These are phyloP conservation scores for Diadegma fenestrale DNA, from an alignment of 2,888 invertebrate species.

Conservation along the genomic window DNA sequence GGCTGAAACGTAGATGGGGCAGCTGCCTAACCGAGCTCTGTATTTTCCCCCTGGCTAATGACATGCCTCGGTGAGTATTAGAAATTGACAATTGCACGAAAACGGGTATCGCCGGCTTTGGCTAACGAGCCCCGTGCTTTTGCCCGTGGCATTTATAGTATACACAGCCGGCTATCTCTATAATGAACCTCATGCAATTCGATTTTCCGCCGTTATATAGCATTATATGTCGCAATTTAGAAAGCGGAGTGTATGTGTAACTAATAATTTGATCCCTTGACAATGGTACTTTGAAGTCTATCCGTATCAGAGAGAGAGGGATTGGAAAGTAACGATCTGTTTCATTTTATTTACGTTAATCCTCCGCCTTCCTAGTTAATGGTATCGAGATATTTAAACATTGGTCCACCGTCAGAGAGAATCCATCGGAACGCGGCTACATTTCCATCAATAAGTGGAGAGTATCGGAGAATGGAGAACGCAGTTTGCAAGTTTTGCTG, in stretches of 20 bases:
- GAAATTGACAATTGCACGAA: slow-evolving; percentile 49
- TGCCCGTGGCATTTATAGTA: not conserved
- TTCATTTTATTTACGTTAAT: not conserved
- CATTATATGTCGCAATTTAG: not conserved
- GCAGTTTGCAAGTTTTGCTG: not conserved
- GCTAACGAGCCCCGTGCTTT: slow-evolving; percentile 46
- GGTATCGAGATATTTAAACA: not conserved
- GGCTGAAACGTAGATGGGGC: not conserved
- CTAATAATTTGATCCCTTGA: slow-evolving; percentile 13
- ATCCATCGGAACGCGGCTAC: not conserved
- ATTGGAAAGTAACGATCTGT: slow-evolving; percentile 17
- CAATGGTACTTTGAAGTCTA: not conserved
- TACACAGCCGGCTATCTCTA: not conserved
- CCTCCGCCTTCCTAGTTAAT: not conserved
- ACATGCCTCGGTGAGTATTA: slow-evolving; percentile 46
- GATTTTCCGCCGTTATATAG: slow-evolving; percentile 1
- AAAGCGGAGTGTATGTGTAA: not conserved
- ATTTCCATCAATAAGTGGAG: too few species aligned
- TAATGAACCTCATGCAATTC: slow-evolving; percentile 27
- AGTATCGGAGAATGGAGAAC: not conserved
- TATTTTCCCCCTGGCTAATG: slow-evolving; percentile 46
- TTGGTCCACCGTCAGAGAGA: not conserved
- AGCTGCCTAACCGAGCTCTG: slow-evolving; percentile 4
- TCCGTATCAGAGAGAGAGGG: not conserved
- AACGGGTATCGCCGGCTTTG: slow-evolving; percentile 34